These are phyloP conservation scores for Drosophila ambigua DNA, from an alignment of 1,140 invertebrate genomes.

Conservation along the genomic window DNA sequence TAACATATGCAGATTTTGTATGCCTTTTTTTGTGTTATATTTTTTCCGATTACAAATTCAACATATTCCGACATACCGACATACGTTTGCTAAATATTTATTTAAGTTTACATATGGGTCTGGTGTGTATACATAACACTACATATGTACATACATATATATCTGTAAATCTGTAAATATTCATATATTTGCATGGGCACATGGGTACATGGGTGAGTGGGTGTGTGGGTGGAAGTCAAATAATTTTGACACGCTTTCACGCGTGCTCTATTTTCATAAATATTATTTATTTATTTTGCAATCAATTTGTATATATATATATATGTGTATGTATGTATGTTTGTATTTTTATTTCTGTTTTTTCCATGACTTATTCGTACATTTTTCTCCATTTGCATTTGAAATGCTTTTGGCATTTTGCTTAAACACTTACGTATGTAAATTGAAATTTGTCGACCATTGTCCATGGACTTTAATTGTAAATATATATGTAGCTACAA, in stretches of 20 bases:
- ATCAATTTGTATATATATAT: slow-evolving; percentile 27
- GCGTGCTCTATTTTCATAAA: slow-evolving; percentile 48
- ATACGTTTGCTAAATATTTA: slow-evolving; percentile 55
- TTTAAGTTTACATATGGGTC: slow-evolving; percentile 38
- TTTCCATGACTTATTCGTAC: slow-evolving; percentile 22
- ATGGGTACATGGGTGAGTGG: neutral
- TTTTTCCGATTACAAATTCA: slow-evolving; percentile 38
- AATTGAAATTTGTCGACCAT: slow-evolving; percentile 55
- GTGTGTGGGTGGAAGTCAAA: slow-evolving; percentile 22
- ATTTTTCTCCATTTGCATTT: slow-evolving; percentile 53
- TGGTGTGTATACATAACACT: slow-evolving; percentile 42
- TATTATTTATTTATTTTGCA: slow-evolving; percentile 45
- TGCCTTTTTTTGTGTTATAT: slow-evolving; percentile 4
- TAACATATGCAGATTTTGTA: slow-evolving; percentile 54
- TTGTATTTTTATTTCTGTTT: slow-evolving; percentile 9
- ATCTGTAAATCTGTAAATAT: slow-evolving; percentile 35
- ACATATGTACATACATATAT: slow-evolving; percentile 43
- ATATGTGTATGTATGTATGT: slow-evolving; percentile 1
- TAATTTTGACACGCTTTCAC: slow-evolving; percentile 51
- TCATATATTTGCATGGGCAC: slow-evolving; percentile 10
- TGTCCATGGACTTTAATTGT: slow-evolving; percentile 32
- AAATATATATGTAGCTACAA: slow-evolving; percentile 61
- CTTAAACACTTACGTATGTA: slow-evolving; percentile 76
- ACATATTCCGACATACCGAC: slow-evolving; percentile 22
- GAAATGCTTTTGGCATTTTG: slow-evolving; percentile 72